Base-by-base conservation (phyloP, 2,113 vertebrate species). In the Hepsetus odoe region DNA sequence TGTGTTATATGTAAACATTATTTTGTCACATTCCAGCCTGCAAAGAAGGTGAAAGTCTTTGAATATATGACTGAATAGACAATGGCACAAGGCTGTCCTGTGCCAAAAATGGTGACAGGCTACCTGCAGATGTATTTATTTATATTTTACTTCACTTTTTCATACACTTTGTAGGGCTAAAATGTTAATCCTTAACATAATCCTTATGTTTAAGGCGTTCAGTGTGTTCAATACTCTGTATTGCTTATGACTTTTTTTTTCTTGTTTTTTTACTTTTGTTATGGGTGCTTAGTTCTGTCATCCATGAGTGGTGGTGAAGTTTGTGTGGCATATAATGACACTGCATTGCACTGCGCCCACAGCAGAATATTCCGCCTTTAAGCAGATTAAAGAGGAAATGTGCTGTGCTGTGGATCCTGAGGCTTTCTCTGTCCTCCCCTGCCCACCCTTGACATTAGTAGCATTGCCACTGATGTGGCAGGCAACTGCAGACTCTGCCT, bases 311-410 rank as follows among this genome's bases (percentile, higher is more conserved):
- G 16, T 33, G n/a, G n/a, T 55, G 70, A 13, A 28, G 32, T 35
- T 16, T 44, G 26, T 61, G 33, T 18, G 35, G 35, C 53, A n/a
- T 40, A 46, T 49, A 33, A 26, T 77, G 38, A 67, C 51, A 58
- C 33, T 40, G 24, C 71, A 59, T 13, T 28, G 42, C 44, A 40
- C 44, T 38, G 12, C n/a, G 24, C 22, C 38, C 9, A 10, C 70
- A 22, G 55, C 64, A 14, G 59, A 51, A 28, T 42, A 24, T 68
- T 62, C 42, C 67, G 30, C 28, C 55, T 81, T 46, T 72, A 70
- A 85, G 77, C 77, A 65, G 77, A 56, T 76, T 71, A 79, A 16
- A 69, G 22, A 35, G 62, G 28, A 82, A 72, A 26, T 79, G 22
- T 75, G 75, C 51, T 74, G 3, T 56, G 72, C 51, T 20, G 9